Conservation (phyloP, 2,113 vertebrate genomes). For the Myxocyprinus asiaticus region DNA sequence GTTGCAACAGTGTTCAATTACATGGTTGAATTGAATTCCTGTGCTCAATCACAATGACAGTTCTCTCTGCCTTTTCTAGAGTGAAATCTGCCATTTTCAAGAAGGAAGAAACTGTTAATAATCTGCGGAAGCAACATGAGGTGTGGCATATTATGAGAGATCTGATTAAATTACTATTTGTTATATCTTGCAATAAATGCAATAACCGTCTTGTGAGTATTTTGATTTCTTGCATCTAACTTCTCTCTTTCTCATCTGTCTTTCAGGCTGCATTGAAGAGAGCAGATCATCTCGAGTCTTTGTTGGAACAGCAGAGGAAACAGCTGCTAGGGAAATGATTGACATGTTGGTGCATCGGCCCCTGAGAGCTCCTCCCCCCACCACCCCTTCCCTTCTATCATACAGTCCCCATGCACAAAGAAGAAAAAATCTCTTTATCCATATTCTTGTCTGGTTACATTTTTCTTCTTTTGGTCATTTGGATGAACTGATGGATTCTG, state of each 20-base stretch:
- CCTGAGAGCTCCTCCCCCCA: no score
- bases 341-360: background rate
- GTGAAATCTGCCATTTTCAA: constrained; percentile 87
- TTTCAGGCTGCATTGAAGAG: constrained; percentile 83
- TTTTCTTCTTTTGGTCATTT: background rate
- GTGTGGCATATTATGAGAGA: constrained; percentile 66
- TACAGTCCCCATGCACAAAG: background rate
- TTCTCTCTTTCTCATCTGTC: background rate
- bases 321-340: constrained; percentile 79
- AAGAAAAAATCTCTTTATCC: background rate
- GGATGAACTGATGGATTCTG: background rate
- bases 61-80: constrained; percentile 62
- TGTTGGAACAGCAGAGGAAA: constrained; percentile 84
- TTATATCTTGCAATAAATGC: no score
- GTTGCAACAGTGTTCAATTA: no score
- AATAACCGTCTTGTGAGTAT: no score
- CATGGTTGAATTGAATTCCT: background rate
- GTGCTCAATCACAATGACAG: no score
- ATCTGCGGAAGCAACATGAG: constrained; percentile 84
- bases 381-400: background rate
- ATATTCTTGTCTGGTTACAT: background rate
- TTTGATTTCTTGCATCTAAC: background rate
- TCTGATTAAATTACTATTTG: no score
- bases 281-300: constrained; percentile 84
- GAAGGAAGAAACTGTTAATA: constrained; percentile 87